Base-by-base conservation (phyloP, 2,113 vertebrate genomes). In the Cygnus atratus region DNA sequence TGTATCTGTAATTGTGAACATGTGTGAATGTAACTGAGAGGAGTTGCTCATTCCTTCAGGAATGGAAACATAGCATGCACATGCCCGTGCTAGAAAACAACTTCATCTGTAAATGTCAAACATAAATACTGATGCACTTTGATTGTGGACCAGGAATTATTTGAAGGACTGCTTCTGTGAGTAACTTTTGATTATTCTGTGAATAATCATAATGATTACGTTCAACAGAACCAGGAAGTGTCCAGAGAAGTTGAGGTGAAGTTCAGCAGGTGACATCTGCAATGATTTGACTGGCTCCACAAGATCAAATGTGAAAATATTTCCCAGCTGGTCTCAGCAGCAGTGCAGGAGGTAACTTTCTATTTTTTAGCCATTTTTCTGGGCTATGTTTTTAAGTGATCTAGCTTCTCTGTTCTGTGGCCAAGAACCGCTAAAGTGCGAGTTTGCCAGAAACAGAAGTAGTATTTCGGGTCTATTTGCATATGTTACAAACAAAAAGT, bases 11-110 rank as follows among this genome's bases (percentile, higher is more conserved):
- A 85, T 50, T 81, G 72, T 76, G 84, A 95, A 35, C 74, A 87
- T 10, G 29, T 46, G 74, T 67, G 84, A 54, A 2, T n/a, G 3
- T 33, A 37, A 46, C 35, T 43, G 81, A 44, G 22, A 12, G 25
- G 44, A 58, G 81, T 9, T 62, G 28, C 39, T 54, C 8, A 1
- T 44, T 68, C 39, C 80, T 71, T 72, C 16, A 22, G 76, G 70
- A 48, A 1, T 21, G 41, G 63, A 44, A 73, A 22, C 11, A 3
- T 0, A 46, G 22, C n/a, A 14, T 13, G 31, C 25, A 10, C 26
- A 3, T 4, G 62, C 68, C 83, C 70, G 1, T 9, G 13, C 25
- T 44, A 71, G 41, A 35, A 70, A 62, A 66, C 37, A 44, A 10
- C 31, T 35, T 33, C 61, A 44, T 31, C 81, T 63, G 63, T 37